These are phyloP conservation scores for Chinchilla lanigera DNA, from an alignment of 2,113 vertebrate species.

Conservation along the genomic window DNA sequence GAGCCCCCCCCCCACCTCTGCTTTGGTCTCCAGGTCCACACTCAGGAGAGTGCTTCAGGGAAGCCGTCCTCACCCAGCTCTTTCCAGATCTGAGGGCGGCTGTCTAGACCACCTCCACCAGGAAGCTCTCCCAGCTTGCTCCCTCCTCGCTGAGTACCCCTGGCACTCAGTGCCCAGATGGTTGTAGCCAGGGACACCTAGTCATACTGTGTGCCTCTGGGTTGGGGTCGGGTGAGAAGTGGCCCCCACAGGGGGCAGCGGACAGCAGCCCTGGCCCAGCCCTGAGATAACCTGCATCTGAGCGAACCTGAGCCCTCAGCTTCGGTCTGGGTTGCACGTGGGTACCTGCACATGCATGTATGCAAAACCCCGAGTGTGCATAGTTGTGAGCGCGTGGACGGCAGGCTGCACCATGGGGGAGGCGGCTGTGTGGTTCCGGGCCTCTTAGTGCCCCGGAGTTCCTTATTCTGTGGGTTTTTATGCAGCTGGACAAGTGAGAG, in stretches of 20 bases:
- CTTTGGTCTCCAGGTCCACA: neutral
- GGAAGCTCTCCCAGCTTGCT: conserved; percentile 23
- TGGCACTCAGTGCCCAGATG: neutral
- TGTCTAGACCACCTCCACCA: neutral
- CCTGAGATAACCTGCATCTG: neutral
- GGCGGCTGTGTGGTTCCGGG: neutral
- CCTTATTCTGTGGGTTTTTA: neutral
- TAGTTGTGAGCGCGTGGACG: neutral
- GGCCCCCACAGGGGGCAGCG: neutral
- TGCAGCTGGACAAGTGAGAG: neutral
- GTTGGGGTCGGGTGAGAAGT: neutral
- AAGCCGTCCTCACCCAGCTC: neutral
- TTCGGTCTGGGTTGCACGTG: neutral
- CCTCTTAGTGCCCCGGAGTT: neutral
- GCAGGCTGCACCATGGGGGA: too few species aligned
- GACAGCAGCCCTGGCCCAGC: neutral
- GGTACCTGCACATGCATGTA: fast-evolving
- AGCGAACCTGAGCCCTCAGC: neutral
- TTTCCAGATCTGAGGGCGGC: neutral
- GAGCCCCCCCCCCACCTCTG: neutral
- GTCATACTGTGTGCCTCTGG: neutral
- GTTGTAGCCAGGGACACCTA: neutral
- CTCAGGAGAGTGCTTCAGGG: neutral
- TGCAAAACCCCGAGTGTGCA: neutral
- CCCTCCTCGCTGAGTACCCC: neutral